These are phyloP conservation scores for Metalampra italica DNA, from an alignment of 2,888 invertebrate genomes.

Conservation along the genomic window DNA sequence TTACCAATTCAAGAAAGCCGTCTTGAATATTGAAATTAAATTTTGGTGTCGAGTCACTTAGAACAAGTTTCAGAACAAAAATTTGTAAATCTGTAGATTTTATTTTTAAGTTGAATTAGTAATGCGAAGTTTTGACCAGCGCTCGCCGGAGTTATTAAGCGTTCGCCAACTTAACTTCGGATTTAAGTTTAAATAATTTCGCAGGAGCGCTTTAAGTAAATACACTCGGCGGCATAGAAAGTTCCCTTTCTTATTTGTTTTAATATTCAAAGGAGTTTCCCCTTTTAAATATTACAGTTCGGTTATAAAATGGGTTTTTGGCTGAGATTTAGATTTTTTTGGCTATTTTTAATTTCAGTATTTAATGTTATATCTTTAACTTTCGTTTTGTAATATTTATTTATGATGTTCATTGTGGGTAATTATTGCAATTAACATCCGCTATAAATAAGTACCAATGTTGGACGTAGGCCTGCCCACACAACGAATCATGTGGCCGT, in stretches of 20 bases:
- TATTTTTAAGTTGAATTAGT: slow-evolving; percentile 33
- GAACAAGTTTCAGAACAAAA: no score
- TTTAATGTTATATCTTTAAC: no score
- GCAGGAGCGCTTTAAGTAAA: slow-evolving; percentile 53
- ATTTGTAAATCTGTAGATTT: slow-evolving; percentile 44
- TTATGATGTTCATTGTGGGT: no score
- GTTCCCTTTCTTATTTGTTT: slow-evolving; percentile 11
- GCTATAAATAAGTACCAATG: no score
- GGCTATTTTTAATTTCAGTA: no score
- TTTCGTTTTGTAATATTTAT: no score
- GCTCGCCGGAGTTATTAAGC: slow-evolving; percentile 45
- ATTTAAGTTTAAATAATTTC: slow-evolving; percentile 58
- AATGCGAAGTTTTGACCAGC: slow-evolving; percentile 27
- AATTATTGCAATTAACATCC: no score
- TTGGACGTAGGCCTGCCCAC: no score
- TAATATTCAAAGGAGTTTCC: slow-evolving; percentile 7
- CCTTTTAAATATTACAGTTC: neutral
- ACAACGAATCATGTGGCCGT: no score
- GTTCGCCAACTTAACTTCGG: slow-evolving; percentile 40
- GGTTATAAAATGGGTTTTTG: neutral
- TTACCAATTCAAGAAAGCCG: no score
- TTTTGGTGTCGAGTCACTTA: no score
- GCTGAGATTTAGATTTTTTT: neutral
- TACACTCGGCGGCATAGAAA: slow-evolving; percentile 31
- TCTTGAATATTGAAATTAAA: no score